Percentiles rank a stretch among this genome's conserved stretches.
These are phyloP conservation scores for Stigmatopora nigra DNA, from an alignment of 2,113 vertebrate genomes.

Conservation along the genomic window DNA sequence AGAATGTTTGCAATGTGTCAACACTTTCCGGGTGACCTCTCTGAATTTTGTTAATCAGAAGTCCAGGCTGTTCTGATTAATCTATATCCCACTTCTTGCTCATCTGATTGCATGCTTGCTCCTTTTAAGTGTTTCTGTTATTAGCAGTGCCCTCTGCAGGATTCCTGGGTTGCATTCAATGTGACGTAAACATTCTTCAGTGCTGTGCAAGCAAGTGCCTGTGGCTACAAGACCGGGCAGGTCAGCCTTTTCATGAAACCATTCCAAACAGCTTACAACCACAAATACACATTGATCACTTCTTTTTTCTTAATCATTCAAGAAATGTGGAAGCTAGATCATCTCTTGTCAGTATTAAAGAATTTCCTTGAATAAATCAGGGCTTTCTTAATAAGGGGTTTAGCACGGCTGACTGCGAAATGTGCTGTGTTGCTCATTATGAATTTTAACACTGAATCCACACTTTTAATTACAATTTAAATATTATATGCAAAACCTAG, in stretches of 20 bases:
- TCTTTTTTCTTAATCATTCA: conserved; percentile 29
- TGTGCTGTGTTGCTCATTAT: not conserved
- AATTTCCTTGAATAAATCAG: conserved; percentile 17
- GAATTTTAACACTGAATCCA: not conserved
- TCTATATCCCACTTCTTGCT: conserved; percentile 39
- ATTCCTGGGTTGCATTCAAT: conserved; percentile 56
- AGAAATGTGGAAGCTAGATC: conserved; percentile 27
- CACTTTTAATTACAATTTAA: not conserved
- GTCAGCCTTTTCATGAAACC: conserved; percentile 36
- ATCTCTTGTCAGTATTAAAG: conserved; percentile 21
- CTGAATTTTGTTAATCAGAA: conserved; percentile 68
- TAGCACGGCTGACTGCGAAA: not conserved
- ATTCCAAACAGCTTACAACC: conserved; percentile 7
- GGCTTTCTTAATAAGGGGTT: not conserved
- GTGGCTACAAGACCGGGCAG: conserved; percentile 47
- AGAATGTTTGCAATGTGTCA: conserved; percentile 58
- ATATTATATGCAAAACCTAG: not conserved
- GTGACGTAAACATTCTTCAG: conserved; percentile 66
- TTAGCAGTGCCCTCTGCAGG: conserved; percentile 75
- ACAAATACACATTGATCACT: conserved; percentile 17
- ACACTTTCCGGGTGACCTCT: conserved; percentile 70
- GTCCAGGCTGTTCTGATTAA: conserved; percentile 68
- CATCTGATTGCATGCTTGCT: conserved; percentile 44
- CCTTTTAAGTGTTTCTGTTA: conserved; percentile 48
- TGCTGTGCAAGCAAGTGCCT: conserved; percentile 40